A percentile compares a stretch with the other conserved stretches of the same genome.
These are phyloP conservation scores for Stenopsyche tienmushanensis DNA, from an alignment of 1,140 invertebrate genomes.

Conservation along the genomic window DNA sequence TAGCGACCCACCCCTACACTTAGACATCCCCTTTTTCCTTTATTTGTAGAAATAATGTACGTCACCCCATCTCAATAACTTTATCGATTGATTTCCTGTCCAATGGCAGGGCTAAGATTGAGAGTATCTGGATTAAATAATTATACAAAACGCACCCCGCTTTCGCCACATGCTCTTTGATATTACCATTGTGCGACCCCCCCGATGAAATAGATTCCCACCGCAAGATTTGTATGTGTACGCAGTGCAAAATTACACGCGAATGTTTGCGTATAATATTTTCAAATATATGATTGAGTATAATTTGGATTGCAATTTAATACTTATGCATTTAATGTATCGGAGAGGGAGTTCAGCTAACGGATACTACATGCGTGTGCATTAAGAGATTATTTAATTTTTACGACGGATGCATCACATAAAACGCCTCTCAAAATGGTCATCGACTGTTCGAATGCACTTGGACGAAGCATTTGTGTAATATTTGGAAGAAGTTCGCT, in stretches of 20 bases:
- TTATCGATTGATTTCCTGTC: slow-evolving; percentile 41
- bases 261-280: too few relatives aligned
- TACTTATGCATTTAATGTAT: neutral
- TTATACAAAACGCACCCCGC: slow-evolving; percentile 33
- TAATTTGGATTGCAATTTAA: neutral
- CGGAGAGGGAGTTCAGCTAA: neutral
- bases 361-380: too few relatives aligned
- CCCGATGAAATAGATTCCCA: slow-evolving; percentile 20
- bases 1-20: neutral
- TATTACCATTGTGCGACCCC: slow-evolving; percentile 13
- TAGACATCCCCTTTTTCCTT: slow-evolving; percentile 24
- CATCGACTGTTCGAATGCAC: too few relatives aligned
- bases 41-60: slow-evolving; percentile 35
- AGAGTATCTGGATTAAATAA: slow-evolving; percentile 40
- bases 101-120: slow-evolving; percentile 38
- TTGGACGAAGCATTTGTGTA: too few relatives aligned
- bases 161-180: neutral
- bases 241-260: too few relatives aligned
- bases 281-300: too few relatives aligned
- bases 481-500: too few relatives aligned
- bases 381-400: too few relatives aligned
- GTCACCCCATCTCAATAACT: slow-evolving; percentile 39
- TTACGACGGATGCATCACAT: too few relatives aligned
- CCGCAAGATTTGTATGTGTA: too few relatives aligned
- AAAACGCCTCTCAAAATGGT: too few relatives aligned